Evolutionary conservation across 2,113 vertebrate species (phyloP), one percentile per base, ranked within the genome.

Genomic region (Tyto alba): DNA sequence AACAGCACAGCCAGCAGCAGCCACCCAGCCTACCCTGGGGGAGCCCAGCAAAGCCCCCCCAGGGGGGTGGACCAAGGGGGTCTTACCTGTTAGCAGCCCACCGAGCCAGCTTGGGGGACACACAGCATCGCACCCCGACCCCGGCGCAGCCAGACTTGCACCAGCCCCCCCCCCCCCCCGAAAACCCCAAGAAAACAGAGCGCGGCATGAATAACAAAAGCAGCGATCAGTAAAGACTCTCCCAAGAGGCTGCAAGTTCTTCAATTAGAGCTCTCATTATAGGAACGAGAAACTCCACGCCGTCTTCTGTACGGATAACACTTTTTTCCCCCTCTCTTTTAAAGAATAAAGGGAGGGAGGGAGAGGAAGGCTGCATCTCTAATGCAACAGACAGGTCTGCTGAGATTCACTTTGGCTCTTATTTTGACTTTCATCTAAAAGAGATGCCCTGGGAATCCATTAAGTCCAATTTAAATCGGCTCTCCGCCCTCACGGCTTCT

Each of bases 371-470:
- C 90, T 69, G 91, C 95, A 97, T 95, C 95, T 96, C 94, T 94
- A 97, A 92, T 89, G 90, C 95, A 95, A 94, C 95, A 97, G 97
- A 96, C 95, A 95, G 97, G 93, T 97, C 97, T 96, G 95, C 91
- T 88, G 97, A 97, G 96, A 97, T 97, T 97, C 93, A 96, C 96
- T 97, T 94, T 95, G 96, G 92, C 96, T 95, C 96, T 97, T 96
- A 96, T 96, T 96, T 97, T 96, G 96, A 97, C 97, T 97, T 97
- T 97, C 95, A 97, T 97, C 97, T 97, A 89, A 95, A 97, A 97
- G 95, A 96, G 94, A 96, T 88, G 80, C 83, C 94, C 94, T 96
- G 95, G 97, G 90, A 96, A 95, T 93, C 97, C 97, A 97, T 95
- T 96, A 97, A 96, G 94, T 94, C 96, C 94, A 95, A 92, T 97